These are phyloP conservation scores for Pachliopta kotzebuea DNA, from an alignment of 2,888 invertebrate species.

Conservation along the genomic window DNA sequence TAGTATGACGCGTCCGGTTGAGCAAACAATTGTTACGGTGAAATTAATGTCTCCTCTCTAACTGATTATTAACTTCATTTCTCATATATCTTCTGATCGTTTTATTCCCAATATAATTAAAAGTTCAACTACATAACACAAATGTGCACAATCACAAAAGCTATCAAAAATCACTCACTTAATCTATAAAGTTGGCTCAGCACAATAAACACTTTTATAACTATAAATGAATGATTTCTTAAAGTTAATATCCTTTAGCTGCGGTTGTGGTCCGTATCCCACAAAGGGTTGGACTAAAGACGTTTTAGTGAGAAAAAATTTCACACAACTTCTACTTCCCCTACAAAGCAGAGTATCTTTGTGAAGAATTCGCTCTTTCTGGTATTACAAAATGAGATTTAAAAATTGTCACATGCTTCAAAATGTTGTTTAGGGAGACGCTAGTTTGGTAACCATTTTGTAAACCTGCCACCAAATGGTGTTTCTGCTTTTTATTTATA, in stretches of 20 bases:
- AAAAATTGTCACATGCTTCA: no score
- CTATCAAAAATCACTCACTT: neutral
- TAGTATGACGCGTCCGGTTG: slow-evolving; percentile 53
- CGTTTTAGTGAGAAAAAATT: no score
- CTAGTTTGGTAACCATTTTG: neutral
- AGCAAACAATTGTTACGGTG: slow-evolving; percentile 59
- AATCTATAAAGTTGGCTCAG: neutral
- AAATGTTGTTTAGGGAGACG: neutral
- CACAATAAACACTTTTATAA: no score
- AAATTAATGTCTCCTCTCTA: slow-evolving; percentile 60
- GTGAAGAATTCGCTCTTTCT: no score
- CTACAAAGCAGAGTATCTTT: no score
- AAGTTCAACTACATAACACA: neutral
- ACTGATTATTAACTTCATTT: slow-evolving; percentile 59
- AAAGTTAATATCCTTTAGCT: no score
- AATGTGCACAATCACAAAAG: neutral
- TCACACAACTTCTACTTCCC: no score
- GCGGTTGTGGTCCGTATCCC: no score
- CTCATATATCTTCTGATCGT: slow-evolving; percentile 49
- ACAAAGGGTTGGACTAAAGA: no score
- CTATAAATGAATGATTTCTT: no score
- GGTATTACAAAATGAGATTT: no score
- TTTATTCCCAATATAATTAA: neutral
- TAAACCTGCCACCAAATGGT: neutral
- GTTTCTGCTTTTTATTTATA: neutral